phyloP scores from a whole-genome alignment of 2,113 vertebrate species.

The Cygnus atratus region DNA sequence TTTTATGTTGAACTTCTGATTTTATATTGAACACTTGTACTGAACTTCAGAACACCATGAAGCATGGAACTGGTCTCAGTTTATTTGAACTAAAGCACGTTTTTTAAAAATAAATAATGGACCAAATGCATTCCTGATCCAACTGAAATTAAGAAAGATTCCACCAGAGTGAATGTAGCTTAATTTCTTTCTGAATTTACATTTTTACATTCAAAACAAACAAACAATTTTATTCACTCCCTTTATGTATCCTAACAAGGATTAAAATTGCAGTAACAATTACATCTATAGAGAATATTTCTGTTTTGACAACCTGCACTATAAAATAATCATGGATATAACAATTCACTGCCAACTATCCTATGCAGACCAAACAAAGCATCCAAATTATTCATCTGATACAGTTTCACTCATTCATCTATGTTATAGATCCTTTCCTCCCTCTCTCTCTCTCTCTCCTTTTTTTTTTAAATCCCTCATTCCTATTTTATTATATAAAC shows the following conservation, averaged over 20 bases:
- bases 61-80: not conserved
- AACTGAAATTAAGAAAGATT: not conserved
- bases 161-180: not conserved
- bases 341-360: not conserved
- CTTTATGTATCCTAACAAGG: not conserved
- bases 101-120: not conserved
- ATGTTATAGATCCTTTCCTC: not conserved
- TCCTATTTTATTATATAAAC: not conserved
- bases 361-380: not conserved
- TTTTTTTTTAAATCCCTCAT: not conserved
- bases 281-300: not conserved
- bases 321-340: slow-evolving; percentile 2
- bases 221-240: not conserved
- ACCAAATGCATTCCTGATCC: not conserved
- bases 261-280: not conserved
- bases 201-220: not conserved
- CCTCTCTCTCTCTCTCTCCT: not conserved
- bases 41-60: not conserved
- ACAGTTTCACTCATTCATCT: not conserved
- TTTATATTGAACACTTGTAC: not conserved
- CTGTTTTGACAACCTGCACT: not conserved
- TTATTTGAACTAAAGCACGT: not conserved
- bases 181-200: not conserved
- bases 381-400: not conserved
- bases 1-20: not conserved